Percentiles rank a stretch among this genome's conserved stretches.
Conservation (phyloP, 2,113 vertebrate genomes). For the Xiphias gladius region DNA sequence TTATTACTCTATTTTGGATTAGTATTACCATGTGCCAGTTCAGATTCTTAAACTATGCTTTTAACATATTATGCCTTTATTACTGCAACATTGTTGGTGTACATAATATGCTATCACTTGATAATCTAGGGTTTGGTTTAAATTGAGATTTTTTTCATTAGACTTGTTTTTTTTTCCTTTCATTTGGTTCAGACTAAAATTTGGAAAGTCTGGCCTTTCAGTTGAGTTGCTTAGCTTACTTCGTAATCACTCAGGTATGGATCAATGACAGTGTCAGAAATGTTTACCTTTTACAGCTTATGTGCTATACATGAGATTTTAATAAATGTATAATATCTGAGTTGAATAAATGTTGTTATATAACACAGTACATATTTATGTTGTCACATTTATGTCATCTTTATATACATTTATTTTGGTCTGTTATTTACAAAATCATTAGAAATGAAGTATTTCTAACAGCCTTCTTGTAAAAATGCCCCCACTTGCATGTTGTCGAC, state of each 20-base stretch:
- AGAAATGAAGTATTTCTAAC: not conserved
- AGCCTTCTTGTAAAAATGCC: not conserved
- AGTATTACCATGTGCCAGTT: slow-evolving; percentile 34
- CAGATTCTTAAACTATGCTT: slow-evolving; percentile 9
- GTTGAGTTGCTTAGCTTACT: slow-evolving; percentile 26
- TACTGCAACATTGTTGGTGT: slow-evolving; percentile 52
- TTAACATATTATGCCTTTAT: slow-evolving; percentile 53
- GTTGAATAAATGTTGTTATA: slow-evolving; percentile 60
- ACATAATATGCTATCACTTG: slow-evolving; percentile 26
- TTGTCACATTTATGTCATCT: slow-evolving; percentile 2
- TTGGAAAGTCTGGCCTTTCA: slow-evolving; percentile 19
- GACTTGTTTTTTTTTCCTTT: not conserved
- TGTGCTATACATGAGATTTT: slow-evolving; percentile 34
- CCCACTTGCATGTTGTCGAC: not conserved
- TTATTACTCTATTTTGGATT: slow-evolving; percentile 22
- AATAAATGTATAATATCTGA: slow-evolving; percentile 30
- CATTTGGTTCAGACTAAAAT: slow-evolving; percentile 14
- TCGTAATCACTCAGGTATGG: slow-evolving; percentile 71
- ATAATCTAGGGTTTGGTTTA: slow-evolving; percentile 34
- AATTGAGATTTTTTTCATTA: slow-evolving; percentile 1
- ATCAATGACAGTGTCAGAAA: slow-evolving; percentile 57
- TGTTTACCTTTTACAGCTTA: slow-evolving; percentile 63
- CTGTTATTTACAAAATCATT: not conserved
- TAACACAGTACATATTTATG: slow-evolving; percentile 13
- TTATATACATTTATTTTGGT: slow-evolving; percentile 6